Evolutionary conservation across 2,797 vertebrate genomes (phyloP), one percentile per base, ranked within the genome.

Genomic region (Sebastiscus albofasciatus): DNA sequence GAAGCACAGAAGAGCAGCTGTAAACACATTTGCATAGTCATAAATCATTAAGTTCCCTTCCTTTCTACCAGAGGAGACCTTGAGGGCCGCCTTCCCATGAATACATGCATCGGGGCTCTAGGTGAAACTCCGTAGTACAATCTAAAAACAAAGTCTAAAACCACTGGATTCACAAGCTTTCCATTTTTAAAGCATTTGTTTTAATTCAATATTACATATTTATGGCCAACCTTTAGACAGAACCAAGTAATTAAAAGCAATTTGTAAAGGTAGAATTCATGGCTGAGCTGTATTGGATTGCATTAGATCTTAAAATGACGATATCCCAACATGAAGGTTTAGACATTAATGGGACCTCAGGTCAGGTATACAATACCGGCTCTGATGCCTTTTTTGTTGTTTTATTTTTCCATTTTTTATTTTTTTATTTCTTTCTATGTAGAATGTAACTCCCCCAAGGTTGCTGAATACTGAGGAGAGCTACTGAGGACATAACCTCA

Each of bases 21-120:
- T 71, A 66, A 81, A 74, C 62, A 79, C 36, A 81, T 81, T 81
- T 81, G 71, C 79, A 87, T 76, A 55, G 42, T 31, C 39, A 77
- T 87, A 73, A 87, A 84, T 87, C 79, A 87, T 84, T 84, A 70
- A 87, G 31, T 68, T 42, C 16, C 75, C 6, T 62, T 52, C 27
- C 14, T 59, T 29, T 77, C 68, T 55, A 77, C 39, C 31, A 14
- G 78, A 81, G 36, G 29, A 58, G 59, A 70, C 26, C 66, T 42
- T 29, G 12, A 13, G 18, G 77, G 67, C 54, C 33, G 27, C 61
- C 46, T 39, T 8, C 29, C 42, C 61, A 72, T 72, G 67, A 76
- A 81, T 61, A 72, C 67, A 76, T 77, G 80, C 62, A 67, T 24
- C 9, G 20, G 36, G 27, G 16, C 52, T 39, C n/a, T 12, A n/a